A percentile compares a stretch with the other conserved stretches of the same genome.
Conservation (phyloP, 2,797 vertebrate species). For the Alcedo quadribrachys region DNA sequence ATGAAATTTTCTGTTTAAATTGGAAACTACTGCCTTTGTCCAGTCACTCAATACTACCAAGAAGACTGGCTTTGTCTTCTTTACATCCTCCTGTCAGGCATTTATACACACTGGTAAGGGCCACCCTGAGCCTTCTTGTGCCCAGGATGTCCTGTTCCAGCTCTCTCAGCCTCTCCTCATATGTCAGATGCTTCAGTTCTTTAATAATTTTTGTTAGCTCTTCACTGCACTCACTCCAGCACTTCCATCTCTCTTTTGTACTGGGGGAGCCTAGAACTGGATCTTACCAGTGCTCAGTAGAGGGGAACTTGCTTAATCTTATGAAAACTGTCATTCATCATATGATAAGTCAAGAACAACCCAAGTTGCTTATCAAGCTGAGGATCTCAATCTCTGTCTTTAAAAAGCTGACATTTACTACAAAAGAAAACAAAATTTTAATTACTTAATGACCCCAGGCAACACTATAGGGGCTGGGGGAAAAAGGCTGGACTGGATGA, state of each 20-base stretch:
- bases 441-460: not conserved
- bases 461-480: no score
- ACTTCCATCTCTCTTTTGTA: not conserved
- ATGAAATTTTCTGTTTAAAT: not conserved
- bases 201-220: not conserved
- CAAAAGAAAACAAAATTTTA: not conserved
- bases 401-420: not conserved
- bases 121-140: not conserved
- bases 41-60: not conserved
- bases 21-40: not conserved
- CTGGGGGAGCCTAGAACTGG: not conserved
- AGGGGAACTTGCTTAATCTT: not conserved
- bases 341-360: not conserved
- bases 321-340: not conserved
- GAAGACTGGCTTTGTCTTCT: not conserved
- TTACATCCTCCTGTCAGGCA: not conserved
- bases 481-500: no score
- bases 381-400: not conserved
- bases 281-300: not conserved
- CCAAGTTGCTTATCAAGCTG: not conserved
- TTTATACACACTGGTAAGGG: not conserved
- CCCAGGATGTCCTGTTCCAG: not conserved
- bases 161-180: not conserved
- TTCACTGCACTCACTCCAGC: not conserved
- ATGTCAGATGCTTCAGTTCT: not conserved